Evolutionary conservation across 2,888 invertebrate species (phyloP).

Genomic region (Sipunculus nudus): DNA sequence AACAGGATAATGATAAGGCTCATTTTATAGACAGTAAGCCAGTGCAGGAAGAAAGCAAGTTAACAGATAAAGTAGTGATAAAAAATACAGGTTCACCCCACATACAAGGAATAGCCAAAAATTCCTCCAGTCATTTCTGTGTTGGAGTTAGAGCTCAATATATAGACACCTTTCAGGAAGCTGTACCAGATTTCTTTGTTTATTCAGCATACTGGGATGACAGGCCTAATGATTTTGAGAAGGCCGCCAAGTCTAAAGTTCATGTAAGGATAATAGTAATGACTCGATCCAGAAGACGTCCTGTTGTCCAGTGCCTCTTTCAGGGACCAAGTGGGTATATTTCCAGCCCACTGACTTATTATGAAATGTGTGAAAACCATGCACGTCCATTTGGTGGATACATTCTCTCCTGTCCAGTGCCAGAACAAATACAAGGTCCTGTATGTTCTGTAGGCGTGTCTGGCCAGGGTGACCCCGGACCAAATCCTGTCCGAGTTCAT

Average conservation of each 20-base stretch:
- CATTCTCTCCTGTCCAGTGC: conserved; percentile 57
- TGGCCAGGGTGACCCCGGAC: background rate
- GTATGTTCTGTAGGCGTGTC: conserved; percentile 1
- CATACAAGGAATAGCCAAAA: too few relatives aligned
- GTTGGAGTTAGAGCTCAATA: too few relatives aligned
- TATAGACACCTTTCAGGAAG: conserved; percentile 36
- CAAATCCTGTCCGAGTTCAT: too few relatives aligned
- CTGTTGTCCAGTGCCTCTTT: background rate
- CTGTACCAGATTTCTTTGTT: conserved; percentile 39
- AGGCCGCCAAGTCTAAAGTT: too few relatives aligned
- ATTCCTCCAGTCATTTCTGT: too few relatives aligned
- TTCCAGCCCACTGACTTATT: conserved; percentile 26
- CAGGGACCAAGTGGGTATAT: background rate
- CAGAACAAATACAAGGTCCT: conserved; percentile 16
- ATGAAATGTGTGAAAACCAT: conserved; percentile 65
- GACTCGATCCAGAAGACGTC: too few relatives aligned
- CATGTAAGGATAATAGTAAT: too few relatives aligned
- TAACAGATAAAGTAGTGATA: too few relatives aligned
- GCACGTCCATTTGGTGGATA: conserved; percentile 56
- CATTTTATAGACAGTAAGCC: too few relatives aligned
- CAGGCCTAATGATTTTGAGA: conserved; percentile 44
- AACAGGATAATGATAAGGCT: too few relatives aligned
- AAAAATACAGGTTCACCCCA: too few relatives aligned
- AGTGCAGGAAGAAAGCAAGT: too few relatives aligned
- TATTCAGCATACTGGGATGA: conserved; percentile 58